Conservation (phyloP, 2,797 vertebrate genomes). For the Sebastes matsubarae region DNA sequence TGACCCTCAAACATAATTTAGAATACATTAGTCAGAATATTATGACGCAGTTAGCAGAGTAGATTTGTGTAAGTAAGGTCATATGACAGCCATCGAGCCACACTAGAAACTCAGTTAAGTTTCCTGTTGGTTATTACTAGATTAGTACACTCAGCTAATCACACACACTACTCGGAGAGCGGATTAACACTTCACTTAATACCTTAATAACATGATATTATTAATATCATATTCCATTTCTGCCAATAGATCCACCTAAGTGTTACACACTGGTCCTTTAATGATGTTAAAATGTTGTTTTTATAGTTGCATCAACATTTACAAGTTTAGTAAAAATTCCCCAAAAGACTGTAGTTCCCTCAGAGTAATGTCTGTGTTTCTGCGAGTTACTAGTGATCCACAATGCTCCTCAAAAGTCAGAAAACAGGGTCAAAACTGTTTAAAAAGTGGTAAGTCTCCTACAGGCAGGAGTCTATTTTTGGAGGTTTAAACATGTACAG, state of each 20-base stretch:
- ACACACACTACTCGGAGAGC: neutral
- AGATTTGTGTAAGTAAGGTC: neutral
- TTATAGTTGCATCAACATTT: neutral
- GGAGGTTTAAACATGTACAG: neutral
- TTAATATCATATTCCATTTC: too few relatives aligned
- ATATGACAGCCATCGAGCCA: neutral
- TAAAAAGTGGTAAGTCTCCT: neutral
- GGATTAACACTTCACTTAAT: neutral
- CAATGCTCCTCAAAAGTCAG: neutral
- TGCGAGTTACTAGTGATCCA: neutral
- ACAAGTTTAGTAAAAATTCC: neutral
- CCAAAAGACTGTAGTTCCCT: neutral
- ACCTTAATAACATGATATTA: too few relatives aligned
- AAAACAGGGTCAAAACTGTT: neutral
- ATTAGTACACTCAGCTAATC: neutral
- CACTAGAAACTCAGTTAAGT: neutral
- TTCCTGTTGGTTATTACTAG: neutral
- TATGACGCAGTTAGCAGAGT: neutral
- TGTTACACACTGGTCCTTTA: too few relatives aligned
- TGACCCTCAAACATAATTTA: too few relatives aligned
- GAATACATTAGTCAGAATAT: neutral
- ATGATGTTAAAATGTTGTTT: neutral
- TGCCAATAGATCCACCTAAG: too few relatives aligned
- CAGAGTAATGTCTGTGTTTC: neutral
- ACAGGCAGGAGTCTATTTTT: conserved; percentile 22